Base-by-base conservation (phyloP, 2,888 invertebrate genomes). In the Luffia ferchaultella region DNA sequence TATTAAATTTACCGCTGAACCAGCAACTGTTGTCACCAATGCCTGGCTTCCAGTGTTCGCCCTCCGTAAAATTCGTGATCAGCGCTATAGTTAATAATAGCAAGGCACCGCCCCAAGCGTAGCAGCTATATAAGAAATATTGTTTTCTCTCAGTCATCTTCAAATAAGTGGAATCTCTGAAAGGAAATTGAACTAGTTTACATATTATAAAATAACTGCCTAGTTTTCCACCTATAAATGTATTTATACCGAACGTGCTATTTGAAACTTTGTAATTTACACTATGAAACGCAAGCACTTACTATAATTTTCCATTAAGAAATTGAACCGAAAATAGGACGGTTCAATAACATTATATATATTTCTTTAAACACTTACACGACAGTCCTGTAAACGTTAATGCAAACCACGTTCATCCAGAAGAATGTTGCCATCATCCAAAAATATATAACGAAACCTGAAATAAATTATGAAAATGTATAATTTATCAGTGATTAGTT, bases 341-440 rank as follows among this genome's bases (percentile, higher is more conserved):
- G n/a, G n/a, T n/a, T n/a, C n/a, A n/a, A n/a, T n/a, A n/a, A n/a
- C n/a, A n/a, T n/a, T n/a, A n/a, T n/a, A n/a, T n/a, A n/a, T n/a
- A n/a, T n/a, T n/a, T n/a, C n/a, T 3, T 30, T 12, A 30, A 48
- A 20, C 60, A 86, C 89, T 88, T 75, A 91, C 91, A 86, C 77
- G 1, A 87, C 86, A 15, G 84, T 80, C 58, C 87, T 84, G 82
- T 88, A 91, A 50, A 90, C 85, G 63, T 91, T 90, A 57, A 90
- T 87, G 41, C 89, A 85, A 18, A 90, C 86, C 3, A 89, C 78
- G 61, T 89, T 90, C 70, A 90, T 74, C 91, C 91, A 91, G 63
- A 90, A 89, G 70, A 91, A 91, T n/a, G 89, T 86, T 1, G 88
- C 85, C 63, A 90, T 73, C 75, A 89, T 88, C 68, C 87, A 86